A percentile compares a stretch with the other conserved stretches of the same genome.
phyloP scores from a whole-genome alignment of 2,113 vertebrate species.

The Chaenogobius annularis region DNA sequence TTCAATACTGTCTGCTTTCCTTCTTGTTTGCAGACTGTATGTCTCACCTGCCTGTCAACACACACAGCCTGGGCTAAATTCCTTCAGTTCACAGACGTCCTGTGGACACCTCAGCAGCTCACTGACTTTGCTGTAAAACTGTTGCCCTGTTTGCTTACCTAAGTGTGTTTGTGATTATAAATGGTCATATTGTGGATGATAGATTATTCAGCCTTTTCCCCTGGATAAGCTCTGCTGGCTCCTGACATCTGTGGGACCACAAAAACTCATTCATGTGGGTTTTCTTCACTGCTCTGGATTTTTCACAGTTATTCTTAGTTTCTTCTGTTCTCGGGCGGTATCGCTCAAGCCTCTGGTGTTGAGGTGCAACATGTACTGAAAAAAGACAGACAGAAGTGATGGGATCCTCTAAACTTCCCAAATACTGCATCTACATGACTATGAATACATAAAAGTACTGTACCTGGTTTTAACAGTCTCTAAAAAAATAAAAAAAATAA shows the following conservation, averaged over 20 bases:
- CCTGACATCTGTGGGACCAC: constrained; percentile 54
- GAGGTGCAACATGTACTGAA: neutral
- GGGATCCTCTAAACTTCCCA: neutral
- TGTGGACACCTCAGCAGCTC: neutral
- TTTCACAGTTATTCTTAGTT: constrained; percentile 20
- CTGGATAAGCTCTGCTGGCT: constrained; percentile 6
- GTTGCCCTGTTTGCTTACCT: neutral
- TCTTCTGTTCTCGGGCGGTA: neutral
- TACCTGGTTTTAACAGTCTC: too few relatives aligned
- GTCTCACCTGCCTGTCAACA: constrained; percentile 67
- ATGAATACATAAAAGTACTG: too few relatives aligned
- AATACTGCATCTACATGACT: neutral
- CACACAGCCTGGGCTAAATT: constrained; percentile 25
- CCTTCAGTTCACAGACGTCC: constrained; percentile 11
- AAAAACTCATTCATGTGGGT: constrained; percentile 58
- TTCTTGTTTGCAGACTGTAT: constrained; percentile 53
- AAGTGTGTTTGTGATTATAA: neutral
- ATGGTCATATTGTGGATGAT: neutral
- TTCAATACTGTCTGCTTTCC: constrained; percentile 34
- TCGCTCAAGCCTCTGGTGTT: neutral
- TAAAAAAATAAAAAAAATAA: too few relatives aligned
- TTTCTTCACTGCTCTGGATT: constrained; percentile 30
- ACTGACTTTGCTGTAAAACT: neutral
- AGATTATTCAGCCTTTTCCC: neutral
- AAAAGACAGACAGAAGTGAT: neutral